Conservation (phyloP, 2,113 vertebrate genomes). For the Peromyscus maniculatus region DNA sequence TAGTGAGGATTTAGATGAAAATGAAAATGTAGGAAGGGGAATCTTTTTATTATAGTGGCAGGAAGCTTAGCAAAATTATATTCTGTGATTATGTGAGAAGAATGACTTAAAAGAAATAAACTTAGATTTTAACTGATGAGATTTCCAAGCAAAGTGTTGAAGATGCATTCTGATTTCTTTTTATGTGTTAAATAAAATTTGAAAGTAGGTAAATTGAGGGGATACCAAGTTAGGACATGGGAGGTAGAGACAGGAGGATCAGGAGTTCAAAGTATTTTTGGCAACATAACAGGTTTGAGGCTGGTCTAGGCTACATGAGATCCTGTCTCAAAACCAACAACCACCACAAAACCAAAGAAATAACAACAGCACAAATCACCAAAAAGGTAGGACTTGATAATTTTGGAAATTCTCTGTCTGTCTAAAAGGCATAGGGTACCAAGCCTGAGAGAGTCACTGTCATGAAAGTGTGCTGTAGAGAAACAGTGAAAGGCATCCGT, state of each 20-base stretch:
- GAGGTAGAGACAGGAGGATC: not conserved
- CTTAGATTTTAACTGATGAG: constrained; percentile 35
- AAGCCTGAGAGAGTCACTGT: not conserved
- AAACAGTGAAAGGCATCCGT: not conserved
- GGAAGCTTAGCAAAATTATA: not conserved
- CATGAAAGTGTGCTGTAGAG: not conserved
- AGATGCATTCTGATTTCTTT: not conserved
- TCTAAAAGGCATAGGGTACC: not conserved
- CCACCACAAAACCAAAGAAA: not conserved
- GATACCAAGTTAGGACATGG: not conserved
- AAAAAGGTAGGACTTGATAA: not conserved
- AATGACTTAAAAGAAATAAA: not conserved
- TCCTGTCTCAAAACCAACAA: not conserved
- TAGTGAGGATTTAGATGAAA: not conserved
- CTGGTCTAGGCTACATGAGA: not conserved
- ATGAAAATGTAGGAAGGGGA: not conserved
- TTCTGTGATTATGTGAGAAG: not conserved
- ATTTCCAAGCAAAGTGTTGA: constrained; percentile 37
- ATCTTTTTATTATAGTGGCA: not conserved
- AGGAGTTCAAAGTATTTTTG: not conserved
- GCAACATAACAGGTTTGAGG: not conserved
- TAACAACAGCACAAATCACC: not conserved
- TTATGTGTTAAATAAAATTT: constrained; percentile 42
- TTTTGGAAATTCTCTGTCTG: constrained; percentile 46
- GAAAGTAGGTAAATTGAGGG: constrained; percentile 5